Conservation (phyloP, 2,888 invertebrate species). For the Xylota segnis region DNA sequence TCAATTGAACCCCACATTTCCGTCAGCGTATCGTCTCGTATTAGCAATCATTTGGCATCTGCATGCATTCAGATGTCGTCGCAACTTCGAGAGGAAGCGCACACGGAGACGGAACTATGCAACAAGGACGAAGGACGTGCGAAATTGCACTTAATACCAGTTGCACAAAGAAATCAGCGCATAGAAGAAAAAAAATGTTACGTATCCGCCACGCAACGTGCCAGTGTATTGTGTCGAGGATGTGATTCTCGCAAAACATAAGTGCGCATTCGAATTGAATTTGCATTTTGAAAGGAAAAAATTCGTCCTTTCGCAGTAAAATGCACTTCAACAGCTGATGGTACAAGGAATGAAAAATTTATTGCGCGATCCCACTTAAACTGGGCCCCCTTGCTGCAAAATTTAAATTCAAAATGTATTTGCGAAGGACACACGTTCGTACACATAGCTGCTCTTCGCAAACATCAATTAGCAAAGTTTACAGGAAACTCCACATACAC, state of each 20-base stretch:
- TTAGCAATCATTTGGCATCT: slow-evolving; percentile 15
- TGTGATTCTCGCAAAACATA: neutral
- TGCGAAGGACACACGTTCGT: neutral
- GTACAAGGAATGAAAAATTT: neutral
- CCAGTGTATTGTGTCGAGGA: neutral
- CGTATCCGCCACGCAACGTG: neutral
- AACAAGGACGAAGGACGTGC: slow-evolving; percentile 16
- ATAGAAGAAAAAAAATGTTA: neutral
- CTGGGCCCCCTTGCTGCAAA: neutral
- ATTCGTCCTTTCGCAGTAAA: neutral
- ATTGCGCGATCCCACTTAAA: neutral
- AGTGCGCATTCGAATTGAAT: slow-evolving; percentile 7
- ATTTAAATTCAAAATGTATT: neutral
- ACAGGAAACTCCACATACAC: neutral
- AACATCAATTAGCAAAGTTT: slow-evolving; percentile 25
- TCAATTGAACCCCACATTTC: slow-evolving; percentile 13
- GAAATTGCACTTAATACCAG: neutral
- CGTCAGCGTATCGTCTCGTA: neutral
- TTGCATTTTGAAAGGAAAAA: slow-evolving; percentile 4
- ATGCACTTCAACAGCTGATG: neutral
- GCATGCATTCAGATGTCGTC: neutral
- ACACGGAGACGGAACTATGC: neutral
- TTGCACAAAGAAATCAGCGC: slow-evolving; percentile 2
- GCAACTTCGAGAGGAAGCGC: neutral
- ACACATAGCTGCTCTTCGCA: neutral